Evolutionary conservation across 2,888 invertebrate genomes (phyloP), one percentile per base, ranked within the genome.

Genomic region (Scotopteryx bipunctaria): DNA sequence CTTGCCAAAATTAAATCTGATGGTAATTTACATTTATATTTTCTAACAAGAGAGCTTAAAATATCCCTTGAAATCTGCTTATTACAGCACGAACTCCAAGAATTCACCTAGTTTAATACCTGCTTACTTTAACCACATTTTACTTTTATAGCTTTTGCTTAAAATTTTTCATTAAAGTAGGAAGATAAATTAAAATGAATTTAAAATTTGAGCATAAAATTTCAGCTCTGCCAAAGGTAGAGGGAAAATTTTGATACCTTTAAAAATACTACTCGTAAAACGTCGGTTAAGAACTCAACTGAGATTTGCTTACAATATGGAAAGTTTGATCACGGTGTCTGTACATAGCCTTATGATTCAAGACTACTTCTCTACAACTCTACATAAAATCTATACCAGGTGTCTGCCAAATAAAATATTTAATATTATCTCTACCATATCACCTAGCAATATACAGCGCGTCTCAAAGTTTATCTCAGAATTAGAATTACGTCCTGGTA

Each of bases 401-500:
- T 4, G 19, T 19, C 6, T 19, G 4, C 19, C 4, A 19, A 5
- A 2, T 19, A 19, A 19, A 19, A 5, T 2, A 6, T 4, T 19
- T 5, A 19, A 5, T 5, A 6, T 1, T 19, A 5, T 19, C 19
- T 19, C 1, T 19, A 19, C 4, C 6, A 19, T 11, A 27, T 2
- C 27, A n/a, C 3, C 4, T 11, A 11, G 45, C 40, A 37, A 50
- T 53, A 55, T 46, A 33, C 38, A 56, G 44, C 48, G 33, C 48
- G 49, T 59, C 53, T 19, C 47, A 47, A 55, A 59, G 55, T 55
- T 57, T 59, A 61, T 59, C 59, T 59, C 45, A 32, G 51, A 46
- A 61, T 61, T 57, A 59, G 59, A 61, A 59, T 61, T 57, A 57
- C 57, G 44, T 54, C 46, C 52, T 32, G 40, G 37, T 42, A 37